Evolutionary conservation across 2,113 vertebrate genomes (phyloP).

Genomic region (Dolichallabes microphthalmus): DNA sequence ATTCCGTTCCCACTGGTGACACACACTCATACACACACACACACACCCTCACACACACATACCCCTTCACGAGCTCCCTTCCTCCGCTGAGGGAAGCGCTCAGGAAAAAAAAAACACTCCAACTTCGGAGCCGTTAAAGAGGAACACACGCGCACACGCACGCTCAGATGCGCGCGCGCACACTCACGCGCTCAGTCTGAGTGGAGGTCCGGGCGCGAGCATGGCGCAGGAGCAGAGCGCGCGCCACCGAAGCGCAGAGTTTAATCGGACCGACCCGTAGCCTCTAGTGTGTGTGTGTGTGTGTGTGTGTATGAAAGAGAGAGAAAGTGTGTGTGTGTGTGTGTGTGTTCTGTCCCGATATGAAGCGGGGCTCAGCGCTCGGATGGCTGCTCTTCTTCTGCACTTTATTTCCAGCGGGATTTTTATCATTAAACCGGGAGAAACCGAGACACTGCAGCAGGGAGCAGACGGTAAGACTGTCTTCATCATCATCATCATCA

Average conservation of each 20-base stretch:
- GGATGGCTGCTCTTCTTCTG: conserved; percentile 19
- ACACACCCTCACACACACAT: background rate
- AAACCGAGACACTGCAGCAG: conserved; percentile 1
- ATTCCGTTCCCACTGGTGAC: conserved; percentile 16
- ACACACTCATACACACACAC: conserved; percentile 12
- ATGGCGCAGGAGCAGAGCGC: conserved; percentile 61
- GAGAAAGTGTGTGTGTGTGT: background rate
- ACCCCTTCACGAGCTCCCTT: background rate
- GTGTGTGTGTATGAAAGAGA: background rate
- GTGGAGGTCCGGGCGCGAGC: conserved; percentile 50
- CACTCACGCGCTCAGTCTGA: background rate
- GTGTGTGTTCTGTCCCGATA: conserved; percentile 25
- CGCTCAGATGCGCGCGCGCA: background rate
- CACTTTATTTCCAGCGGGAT: conserved; percentile 24
- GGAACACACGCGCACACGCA: conserved; percentile 4
- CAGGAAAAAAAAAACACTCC: background rate
- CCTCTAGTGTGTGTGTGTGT: background rate
- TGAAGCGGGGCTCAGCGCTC: conserved; percentile 26
- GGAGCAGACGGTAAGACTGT: conserved; percentile 5
- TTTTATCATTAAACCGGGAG: background rate
- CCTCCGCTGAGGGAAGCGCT: background rate
- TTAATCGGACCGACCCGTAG: conserved; percentile 60
- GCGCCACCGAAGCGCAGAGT: conserved; percentile 59
- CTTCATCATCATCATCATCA: background rate
- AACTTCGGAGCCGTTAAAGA: conserved; percentile 11